Evolutionary conservation across 2,797 vertebrate genomes (phyloP), one percentile per base, ranked within the genome.

Genomic region (Brotula barbata): DNA sequence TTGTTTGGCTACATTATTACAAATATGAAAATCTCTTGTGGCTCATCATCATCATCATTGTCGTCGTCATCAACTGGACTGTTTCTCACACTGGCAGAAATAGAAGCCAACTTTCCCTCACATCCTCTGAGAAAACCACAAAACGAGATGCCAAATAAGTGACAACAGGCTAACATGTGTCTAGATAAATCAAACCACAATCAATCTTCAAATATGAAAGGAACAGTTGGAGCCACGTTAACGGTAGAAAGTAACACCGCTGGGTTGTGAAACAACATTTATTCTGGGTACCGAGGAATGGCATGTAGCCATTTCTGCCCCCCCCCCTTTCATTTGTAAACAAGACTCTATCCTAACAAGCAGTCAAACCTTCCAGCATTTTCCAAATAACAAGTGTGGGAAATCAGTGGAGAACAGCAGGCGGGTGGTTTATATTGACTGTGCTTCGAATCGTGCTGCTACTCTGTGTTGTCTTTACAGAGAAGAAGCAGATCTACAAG

Each of bases 191-290:
- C 28, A 46, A 12, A 43, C 44, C 33, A 17, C 39, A 66, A 40
- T 13, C 13, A 57, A 58, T 45, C n/a, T 54, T 55, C 33, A 65
- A 63, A 58, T n/a, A 64, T 23, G 45, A 50, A 58, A 22, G 46
- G 23, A 51, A 57, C 13, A 33, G 28, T 42, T 50, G 59, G 47
- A 43, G 54, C 56, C 77, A 78, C 39, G 39, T 82, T 53, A 79
- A 49, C 11, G 22, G 65, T 13, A 54, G 57, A 69, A 76, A 79
- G 66, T 51, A 67, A 82, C 61, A 82, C 43, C 14, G 6, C 28
- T n/a, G 17, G 14, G 56, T 78, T 85, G 75, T 75, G 82, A 80
- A 83, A 86, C 71, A 68, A 56, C 80, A 73, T 87, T 82, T 85
- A 75, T 68, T 39, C 33, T 64, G 31, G 50, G 41, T 69, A 63